Evolutionary conservation across 2,113 vertebrate species (phyloP).

Genomic region (Callipepla californica): DNA sequence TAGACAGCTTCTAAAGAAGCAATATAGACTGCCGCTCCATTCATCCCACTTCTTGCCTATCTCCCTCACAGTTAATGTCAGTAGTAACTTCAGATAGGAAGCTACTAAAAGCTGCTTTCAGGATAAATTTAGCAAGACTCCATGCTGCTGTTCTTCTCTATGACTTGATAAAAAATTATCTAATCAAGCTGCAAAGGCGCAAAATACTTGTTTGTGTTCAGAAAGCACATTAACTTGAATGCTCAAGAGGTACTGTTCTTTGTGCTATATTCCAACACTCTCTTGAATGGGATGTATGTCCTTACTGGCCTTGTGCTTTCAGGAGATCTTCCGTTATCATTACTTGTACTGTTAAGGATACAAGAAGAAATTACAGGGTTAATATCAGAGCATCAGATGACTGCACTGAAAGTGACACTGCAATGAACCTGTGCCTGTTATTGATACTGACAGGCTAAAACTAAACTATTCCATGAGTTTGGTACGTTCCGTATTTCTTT

Average conservation of each 20-base stretch:
- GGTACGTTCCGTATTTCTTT: not conserved
- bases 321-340: slow-evolving; percentile 25
- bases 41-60: not conserved
- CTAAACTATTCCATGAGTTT: not conserved
- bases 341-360: slow-evolving; percentile 47
- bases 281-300: slow-evolving; percentile 87
- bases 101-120: slow-evolving; percentile 15
- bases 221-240: not conserved
- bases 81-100: slow-evolving; percentile 3
- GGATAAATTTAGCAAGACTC: slow-evolving; percentile 27
- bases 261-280: slow-evolving; percentile 86
- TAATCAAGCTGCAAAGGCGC: slow-evolving; percentile 42
- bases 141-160: slow-evolving; percentile 18
- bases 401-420: not conserved
- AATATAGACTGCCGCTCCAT: not conserved
- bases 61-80: not conserved
- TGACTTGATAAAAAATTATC: not conserved
- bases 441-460: not conserved
- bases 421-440: not conserved
- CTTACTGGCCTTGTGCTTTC: slow-evolving; percentile 55
- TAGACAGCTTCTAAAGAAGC: slow-evolving; percentile 21
- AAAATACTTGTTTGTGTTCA: not conserved
- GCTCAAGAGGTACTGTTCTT: slow-evolving; percentile 67
- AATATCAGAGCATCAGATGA: not conserved
- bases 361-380: not conserved